A percentile compares a stretch with the other conserved stretches of the same genome.
These are phyloP conservation scores for Trichoplusia ni DNA, from an alignment of 1,140 invertebrate species.

Conservation along the genomic window DNA sequence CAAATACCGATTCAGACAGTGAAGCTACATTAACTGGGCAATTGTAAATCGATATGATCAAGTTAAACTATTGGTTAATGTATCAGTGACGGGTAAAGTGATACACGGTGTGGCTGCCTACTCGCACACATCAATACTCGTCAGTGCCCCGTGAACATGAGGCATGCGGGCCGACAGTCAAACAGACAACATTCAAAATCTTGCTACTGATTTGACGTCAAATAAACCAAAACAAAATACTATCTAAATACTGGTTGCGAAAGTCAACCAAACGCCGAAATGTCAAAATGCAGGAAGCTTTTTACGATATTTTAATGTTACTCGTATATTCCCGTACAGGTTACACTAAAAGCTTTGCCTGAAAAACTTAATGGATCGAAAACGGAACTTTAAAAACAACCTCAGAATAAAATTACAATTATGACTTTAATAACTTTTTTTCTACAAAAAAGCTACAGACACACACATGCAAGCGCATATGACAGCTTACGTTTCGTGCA, in stretches of 20 bases:
- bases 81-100: slow-evolving; percentile 67
- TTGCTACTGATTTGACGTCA: not conserved
- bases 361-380: not conserved
- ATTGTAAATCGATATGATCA: slow-evolving; percentile 66
- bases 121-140: slow-evolving; percentile 46
- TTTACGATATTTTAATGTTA: no score
- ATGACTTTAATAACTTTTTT: not conserved
- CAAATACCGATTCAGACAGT: slow-evolving; percentile 6
- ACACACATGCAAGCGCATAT: slow-evolving; percentile 3
- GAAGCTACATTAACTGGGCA: slow-evolving; percentile 61
- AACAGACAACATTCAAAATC: slow-evolving; percentile 17
- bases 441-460: not conserved
- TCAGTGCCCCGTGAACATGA: slow-evolving; percentile 16
- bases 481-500: slow-evolving; percentile 14
- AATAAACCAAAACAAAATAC: no score
- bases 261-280: not conserved
- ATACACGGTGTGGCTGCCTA: slow-evolving; percentile 57
- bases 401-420: no score
- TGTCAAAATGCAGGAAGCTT: no score
- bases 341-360: no score
- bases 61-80: slow-evolving; percentile 78
- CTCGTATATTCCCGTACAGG: no score
- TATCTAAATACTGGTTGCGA: not conserved
- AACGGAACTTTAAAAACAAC: no score
- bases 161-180: slow-evolving; percentile 16